These are phyloP conservation scores for Saccopteryx bilineata DNA, from an alignment of 2,113 vertebrate species.

Conservation along the genomic window DNA sequence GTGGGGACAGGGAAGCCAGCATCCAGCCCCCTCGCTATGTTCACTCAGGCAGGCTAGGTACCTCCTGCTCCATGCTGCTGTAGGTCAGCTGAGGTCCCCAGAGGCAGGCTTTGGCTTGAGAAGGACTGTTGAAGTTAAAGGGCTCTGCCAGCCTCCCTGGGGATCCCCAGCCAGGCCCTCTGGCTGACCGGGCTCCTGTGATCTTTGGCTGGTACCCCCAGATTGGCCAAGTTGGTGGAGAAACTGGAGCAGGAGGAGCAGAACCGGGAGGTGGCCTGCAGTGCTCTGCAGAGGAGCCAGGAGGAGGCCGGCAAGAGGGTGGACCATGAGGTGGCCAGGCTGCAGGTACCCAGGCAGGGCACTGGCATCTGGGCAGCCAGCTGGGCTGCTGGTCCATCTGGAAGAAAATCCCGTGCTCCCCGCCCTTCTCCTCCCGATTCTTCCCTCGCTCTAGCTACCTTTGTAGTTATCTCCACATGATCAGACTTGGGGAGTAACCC, in stretches of 20 bases:
- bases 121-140: not conserved
- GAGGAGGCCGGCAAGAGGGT: conserved; percentile 56
- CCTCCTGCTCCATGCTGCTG: not conserved
- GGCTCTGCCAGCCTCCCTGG: not conserved
- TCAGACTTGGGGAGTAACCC: not conserved
- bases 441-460: not conserved
- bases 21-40: not conserved
- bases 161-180: not conserved
- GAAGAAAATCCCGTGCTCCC: not conserved
- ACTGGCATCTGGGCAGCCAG: not conserved
- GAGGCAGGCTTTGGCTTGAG: not conserved
- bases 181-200: not conserved
- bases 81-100: not conserved
- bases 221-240: conserved; percentile 34
- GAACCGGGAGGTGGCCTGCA: conserved; percentile 39
- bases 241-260: conserved; percentile 63
- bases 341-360: conserved; percentile 70
- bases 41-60: fast-evolving
- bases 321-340: conserved; percentile 61
- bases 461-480: not conserved
- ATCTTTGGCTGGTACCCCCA: not conserved
- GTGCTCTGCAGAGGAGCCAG: conserved; percentile 56
- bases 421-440: not conserved
- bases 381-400: not conserved
- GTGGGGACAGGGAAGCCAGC: not conserved